Conservation (phyloP, 64 coral and sea anemone genomes). For the Dendronephthya gigantea region DNA sequence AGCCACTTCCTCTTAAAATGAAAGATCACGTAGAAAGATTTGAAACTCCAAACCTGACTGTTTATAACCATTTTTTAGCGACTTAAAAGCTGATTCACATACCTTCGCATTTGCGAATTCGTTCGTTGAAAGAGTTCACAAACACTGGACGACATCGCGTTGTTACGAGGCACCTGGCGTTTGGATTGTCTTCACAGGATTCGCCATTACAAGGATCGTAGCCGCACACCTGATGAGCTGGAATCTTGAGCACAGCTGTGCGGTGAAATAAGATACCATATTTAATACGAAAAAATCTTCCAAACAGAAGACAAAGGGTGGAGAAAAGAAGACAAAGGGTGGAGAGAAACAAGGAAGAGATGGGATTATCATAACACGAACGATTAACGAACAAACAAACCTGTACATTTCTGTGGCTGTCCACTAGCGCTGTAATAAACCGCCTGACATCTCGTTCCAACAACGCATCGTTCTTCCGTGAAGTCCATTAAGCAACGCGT, state of each 20-base stretch:
- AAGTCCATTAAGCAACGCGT: conserved; percentile 1
- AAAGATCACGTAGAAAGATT: not conserved
- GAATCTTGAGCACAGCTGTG: not conserved
- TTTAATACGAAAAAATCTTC: not conserved
- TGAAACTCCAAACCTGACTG: too few relatives aligned
- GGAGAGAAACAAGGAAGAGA: not conserved
- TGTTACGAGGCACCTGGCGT: not conserved
- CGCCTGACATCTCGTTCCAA: not conserved
- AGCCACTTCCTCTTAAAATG: not conserved
- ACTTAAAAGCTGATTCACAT: not conserved
- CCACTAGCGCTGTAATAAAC: not conserved
- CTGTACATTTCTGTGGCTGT: conserved; percentile 11
- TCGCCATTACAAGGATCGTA: conserved; percentile 3
- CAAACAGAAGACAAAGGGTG: not conserved
- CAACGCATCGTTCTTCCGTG: not conserved
- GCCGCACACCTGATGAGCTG: not conserved
- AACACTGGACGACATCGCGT: not conserved
- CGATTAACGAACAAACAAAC: too few relatives aligned
- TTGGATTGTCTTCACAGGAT: not conserved
- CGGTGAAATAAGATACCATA: not conserved
- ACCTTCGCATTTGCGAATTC: conserved; percentile 1
- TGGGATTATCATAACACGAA: too few relatives aligned
- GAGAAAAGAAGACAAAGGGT: too few relatives aligned
- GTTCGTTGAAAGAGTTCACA: not conserved
- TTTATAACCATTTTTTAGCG: too few relatives aligned